Conservation (phyloP, 2,888 invertebrate genomes). For the Thereva unica region DNA sequence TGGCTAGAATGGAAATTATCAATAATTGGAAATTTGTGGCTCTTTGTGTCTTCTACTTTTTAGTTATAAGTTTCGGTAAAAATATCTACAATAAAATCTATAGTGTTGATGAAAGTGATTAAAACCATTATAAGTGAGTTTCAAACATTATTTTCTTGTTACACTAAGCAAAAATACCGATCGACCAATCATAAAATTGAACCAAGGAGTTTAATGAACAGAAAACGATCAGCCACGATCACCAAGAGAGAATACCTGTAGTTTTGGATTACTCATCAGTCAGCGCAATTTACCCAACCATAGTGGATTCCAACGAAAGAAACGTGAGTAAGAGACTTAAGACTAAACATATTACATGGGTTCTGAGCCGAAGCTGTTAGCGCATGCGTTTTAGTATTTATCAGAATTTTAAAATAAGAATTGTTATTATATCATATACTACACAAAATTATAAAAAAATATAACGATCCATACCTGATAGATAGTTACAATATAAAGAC, state of each 20-base stretch:
- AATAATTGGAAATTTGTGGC: constrained; percentile 46
- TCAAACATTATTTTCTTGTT: not conserved
- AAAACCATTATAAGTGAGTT: not conserved
- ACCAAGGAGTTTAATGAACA: not conserved
- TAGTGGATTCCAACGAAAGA: not conserved
- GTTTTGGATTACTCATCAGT: constrained; percentile 14
- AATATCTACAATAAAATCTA: constrained; percentile 39
- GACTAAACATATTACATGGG: too few relatives aligned
- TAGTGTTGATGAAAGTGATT: constrained; percentile 14
- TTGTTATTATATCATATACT: too few relatives aligned
- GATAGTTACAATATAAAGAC: too few relatives aligned
- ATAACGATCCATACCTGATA: too few relatives aligned
- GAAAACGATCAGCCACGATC: not conserved
- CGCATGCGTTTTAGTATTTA: too few relatives aligned
- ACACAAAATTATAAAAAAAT: too few relatives aligned
- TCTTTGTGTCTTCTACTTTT: constrained; percentile 47
- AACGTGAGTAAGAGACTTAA: constrained; percentile 7
- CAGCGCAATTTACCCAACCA: not conserved
- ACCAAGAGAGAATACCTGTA: constrained; percentile 9
- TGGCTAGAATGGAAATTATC: constrained; percentile 45
- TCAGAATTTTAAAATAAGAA: too few relatives aligned
- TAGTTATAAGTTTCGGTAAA: constrained; percentile 43
- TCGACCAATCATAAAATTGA: not conserved
- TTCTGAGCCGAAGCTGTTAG: too few relatives aligned
- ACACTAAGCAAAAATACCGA: not conserved